Conservation (phyloP, 2,888 invertebrate genomes). For the Pollenia amentaria region DNA sequence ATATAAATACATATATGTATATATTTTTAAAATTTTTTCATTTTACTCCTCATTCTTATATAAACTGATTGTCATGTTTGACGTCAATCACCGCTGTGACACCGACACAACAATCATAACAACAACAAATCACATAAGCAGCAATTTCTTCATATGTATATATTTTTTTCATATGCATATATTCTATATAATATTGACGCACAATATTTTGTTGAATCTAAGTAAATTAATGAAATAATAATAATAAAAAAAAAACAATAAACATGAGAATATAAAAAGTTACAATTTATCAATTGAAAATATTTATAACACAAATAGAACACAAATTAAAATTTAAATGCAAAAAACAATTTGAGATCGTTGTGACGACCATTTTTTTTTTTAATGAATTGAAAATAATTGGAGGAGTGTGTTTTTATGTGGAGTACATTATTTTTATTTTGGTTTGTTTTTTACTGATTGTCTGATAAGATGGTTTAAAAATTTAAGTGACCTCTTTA, state of each 20-base stretch:
- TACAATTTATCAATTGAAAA: slow-evolving; percentile 56
- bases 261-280: slow-evolving; percentile 31
- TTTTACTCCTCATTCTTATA: slow-evolving; percentile 52
- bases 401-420: background rate
- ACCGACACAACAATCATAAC: slow-evolving; percentile 77
- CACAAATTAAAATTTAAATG: slow-evolving; percentile 15
- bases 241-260: background rate
- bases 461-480: background rate
- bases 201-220: slow-evolving; percentile 66
- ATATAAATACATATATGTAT: too few relatives aligned
- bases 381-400: background rate
- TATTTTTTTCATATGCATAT: slow-evolving; percentile 2
- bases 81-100: slow-evolving; percentile 77
- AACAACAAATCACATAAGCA: slow-evolving; percentile 63
- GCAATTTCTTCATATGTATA: slow-evolving; percentile 35
- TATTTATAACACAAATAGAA: slow-evolving; percentile 45
- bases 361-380: background rate
- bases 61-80: slow-evolving; percentile 77
- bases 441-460: background rate
- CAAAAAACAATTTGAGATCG: background rate
- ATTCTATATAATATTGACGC: slow-evolving; percentile 73
- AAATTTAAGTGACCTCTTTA: slow-evolving; percentile 1
- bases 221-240: slow-evolving; percentile 56
- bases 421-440: too few relatives aligned
- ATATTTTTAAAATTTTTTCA: slow-evolving; percentile 26